A percentile compares a stretch with the other conserved stretches of the same genome.
Evolutionary conservation across 2,888 invertebrate genomes (phyloP).

Genomic region (Leptopilina syphax): DNA sequence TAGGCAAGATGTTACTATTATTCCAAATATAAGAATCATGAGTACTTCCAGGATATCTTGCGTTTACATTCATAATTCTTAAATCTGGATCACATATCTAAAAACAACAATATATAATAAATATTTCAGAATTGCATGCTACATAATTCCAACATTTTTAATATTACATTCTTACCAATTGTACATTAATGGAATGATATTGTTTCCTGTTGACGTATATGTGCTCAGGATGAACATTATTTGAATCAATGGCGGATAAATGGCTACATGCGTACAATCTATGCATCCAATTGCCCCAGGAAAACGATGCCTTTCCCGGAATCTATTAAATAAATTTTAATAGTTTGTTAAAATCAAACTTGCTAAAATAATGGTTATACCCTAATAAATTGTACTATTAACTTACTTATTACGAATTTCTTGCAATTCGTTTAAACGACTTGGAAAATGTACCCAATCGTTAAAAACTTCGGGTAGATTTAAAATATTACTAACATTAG

Average conservation of each 20-base stretch:
- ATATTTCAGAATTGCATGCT: neutral
- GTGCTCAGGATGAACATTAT: slow-evolving; percentile 53
- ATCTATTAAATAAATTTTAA: neutral
- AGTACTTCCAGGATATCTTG: neutral
- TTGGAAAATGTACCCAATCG: neutral
- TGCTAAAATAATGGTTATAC: neutral
- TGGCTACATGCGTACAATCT: slow-evolving; percentile 61
- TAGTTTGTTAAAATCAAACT: too few relatives aligned
- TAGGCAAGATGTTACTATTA: neutral
- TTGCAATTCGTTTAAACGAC: neutral
- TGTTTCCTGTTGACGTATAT: slow-evolving; percentile 59
- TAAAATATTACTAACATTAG: slow-evolving; percentile 8
- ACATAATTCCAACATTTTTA: neutral
- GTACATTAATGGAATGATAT: slow-evolving; percentile 61
- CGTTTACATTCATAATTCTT: slow-evolving; percentile 1
- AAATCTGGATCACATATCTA: slow-evolving; percentile 3
- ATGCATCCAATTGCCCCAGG: slow-evolving; percentile 53
- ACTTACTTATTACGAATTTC: slow-evolving; percentile 1
- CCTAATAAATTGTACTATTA: neutral
- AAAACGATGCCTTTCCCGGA: neutral
- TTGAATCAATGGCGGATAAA: slow-evolving; percentile 51
- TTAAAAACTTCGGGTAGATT: slow-evolving; percentile 2
- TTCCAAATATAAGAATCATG: neutral
- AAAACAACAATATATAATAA: neutral
- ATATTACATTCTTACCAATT: slow-evolving; percentile 52